Evolutionary conservation across 2,888 invertebrate genomes (phyloP), one percentile per base, ranked within the genome.

Genomic region (Stegophylla sp.): DNA sequence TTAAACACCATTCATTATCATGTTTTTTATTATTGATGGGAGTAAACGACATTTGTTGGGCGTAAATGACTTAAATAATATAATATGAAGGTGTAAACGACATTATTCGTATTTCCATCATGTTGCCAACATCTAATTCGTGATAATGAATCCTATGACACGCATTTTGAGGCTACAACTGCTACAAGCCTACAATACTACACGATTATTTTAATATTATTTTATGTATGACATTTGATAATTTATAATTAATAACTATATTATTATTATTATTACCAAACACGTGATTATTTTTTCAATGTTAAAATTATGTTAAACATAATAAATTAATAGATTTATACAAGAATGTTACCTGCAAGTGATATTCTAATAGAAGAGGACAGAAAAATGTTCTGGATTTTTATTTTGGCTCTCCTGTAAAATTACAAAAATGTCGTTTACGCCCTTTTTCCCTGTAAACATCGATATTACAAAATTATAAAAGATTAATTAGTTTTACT

Each of bases 271-370:
- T 43, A 43, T 43, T 64, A 64, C 1, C 64, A 5, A 13, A 64
- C 0, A 64, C 43, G 41, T 43, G 0, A 64, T 64, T 20, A 41
- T 64, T 64, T n/a, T 64, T n/a, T n/a, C n/a, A n/a, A 64, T 20
- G 43, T 43, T 43, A 43, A 64, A 64, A 20, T 28, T 28, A 28
- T 17, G 26, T 7, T 0, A 61, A 61, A 61, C 28, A 61, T 61
- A 9, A 61, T 61, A 26, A 61, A 28, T 61, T 61, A 61, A 61
- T 61, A 61, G 26, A 61, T 61, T 61, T 1, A 61, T 61, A 64
- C 41, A 41, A 43, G 64, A 64, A 64, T 64, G 41, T 43, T 43
- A 64, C 43, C 20, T 43, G 41, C 43, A 43, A 64, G 20, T 43
- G 41, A 43, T 64, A 51, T 51, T 51, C 17, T 3, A n/a, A 51